Percentiles rank a stretch among this genome's conserved stretches.
Evolutionary conservation across 1,140 invertebrate species (phyloP).

Genomic region (Drosophila bocki): DNA sequence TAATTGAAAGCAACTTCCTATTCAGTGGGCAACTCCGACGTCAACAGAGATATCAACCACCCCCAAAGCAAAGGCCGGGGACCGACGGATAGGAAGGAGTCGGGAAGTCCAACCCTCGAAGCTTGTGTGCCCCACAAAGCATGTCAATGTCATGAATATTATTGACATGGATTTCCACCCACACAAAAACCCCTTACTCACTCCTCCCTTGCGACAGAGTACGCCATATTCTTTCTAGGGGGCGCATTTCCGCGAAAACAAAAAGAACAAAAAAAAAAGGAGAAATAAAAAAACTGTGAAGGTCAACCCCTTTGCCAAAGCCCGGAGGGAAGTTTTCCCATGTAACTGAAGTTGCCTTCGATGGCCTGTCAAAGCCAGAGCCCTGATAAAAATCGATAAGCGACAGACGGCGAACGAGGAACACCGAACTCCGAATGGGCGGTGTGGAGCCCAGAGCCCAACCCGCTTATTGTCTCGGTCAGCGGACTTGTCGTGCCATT

Average conservation of each 20-base stretch:
- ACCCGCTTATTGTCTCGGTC: conserved; percentile 47
- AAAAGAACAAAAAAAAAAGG: conserved; percentile 13
- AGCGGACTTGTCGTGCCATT: conserved; percentile 11
- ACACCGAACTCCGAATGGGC: conserved; percentile 5
- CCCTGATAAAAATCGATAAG: conserved; percentile 74
- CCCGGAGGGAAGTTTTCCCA: conserved; percentile 29
- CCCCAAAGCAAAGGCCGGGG: conserved; percentile 20
- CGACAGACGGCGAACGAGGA: conserved; percentile 47
- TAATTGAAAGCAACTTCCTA: conserved; percentile 74
- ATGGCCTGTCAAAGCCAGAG: conserved; percentile 67
- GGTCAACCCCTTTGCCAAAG: conserved; percentile 70
- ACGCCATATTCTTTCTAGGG: conserved; percentile 58
- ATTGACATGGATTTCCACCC: conserved; percentile 74
- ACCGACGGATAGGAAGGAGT: background rate
- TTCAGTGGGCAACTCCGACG: conserved; percentile 54
- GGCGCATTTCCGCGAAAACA: conserved; percentile 45
- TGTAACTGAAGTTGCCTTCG: conserved; percentile 43
- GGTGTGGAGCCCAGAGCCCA: conserved; percentile 33
- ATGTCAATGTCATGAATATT: conserved; percentile 82
- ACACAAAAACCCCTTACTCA: conserved; percentile 13
- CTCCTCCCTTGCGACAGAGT: conserved; percentile 5
- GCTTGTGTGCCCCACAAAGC: conserved; percentile 68
- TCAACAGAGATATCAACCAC: conserved; percentile 33
- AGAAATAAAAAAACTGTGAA: conserved; percentile 48
- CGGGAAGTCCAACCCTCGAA: conserved; percentile 16